Base-by-base conservation (phyloP, 1,140 invertebrate genomes). In the Drosophila arawakana region DNA sequence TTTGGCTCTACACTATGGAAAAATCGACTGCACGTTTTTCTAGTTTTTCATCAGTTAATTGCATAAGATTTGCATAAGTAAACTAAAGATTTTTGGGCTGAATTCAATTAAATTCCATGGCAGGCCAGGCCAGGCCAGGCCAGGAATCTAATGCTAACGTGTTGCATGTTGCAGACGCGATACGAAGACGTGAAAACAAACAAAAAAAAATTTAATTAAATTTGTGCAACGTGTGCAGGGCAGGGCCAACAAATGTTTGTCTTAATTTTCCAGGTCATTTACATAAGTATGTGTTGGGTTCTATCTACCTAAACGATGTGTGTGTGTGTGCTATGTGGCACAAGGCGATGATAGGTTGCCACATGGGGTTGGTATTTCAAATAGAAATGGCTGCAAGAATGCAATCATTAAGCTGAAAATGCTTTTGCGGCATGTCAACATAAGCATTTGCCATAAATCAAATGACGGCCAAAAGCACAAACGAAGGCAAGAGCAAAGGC, bases 361-460 rank as follows among this genome's bases (percentile, higher is more conserved):
- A 74, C 79, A 81, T 71, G 72, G 10, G 50, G 49, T 58, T 35
- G 59, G 13, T 11, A 25, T 39, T 8, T 11, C 61, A 71, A 71
- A 71, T 72, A 72, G 61, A 66, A 66, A 43, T 66, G 68, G 59
- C 30, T 63, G 60, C 52, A 68, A 78, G 81, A 76, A 83, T 68
- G 73, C 77, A 77, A 61, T 85, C 81, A 69, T 78, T 81, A 85
- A 62, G 76, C 73, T 62, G 50, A 43, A 73, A 88, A 79, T 83
- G 76, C 76, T 76, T 21, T 73, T 77, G 82, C 61, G 80, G 83
- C 82, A 80, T 86, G 82, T 86, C 82, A 86, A 80, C 82, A 79
- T 81, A 76, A 75, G 72, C 83, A 81, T 88, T 86, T 74, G 76
- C 83, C 80, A 86, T 86, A 86, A 86, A 86, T 86, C 82, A 86